These are phyloP conservation scores for Virgularia gustaviana DNA, from an alignment of 92 coral and sea anemone species.

Conservation along the genomic window DNA sequence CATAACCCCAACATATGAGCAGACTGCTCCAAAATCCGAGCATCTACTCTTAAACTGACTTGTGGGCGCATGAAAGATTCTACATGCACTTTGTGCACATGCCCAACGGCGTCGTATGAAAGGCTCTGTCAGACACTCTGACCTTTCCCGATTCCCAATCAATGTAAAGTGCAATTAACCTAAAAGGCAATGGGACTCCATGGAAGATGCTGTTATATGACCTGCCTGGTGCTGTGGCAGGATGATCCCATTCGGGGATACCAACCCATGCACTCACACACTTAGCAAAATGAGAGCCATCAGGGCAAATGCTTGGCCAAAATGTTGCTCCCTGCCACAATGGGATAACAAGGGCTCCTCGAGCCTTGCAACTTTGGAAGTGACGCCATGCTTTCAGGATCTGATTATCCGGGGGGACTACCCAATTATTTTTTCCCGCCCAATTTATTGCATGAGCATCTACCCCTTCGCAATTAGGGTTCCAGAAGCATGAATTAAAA, in stretches of 20 bases:
- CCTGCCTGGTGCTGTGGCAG: conserved; percentile 21
- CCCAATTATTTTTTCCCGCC: conserved; percentile 50
- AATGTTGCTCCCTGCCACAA: conserved; percentile 49
- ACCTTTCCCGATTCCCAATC: too few species aligned
- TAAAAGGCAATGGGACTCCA: conserved; percentile 7
- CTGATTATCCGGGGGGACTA: conserved; percentile 47
- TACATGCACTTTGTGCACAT: too few species aligned
- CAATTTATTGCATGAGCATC: conserved; percentile 39
- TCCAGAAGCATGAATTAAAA: conserved; percentile 55
- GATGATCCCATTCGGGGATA: conserved; percentile 2
- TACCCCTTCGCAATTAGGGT: conserved; percentile 46
- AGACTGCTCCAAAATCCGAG: not conserved
- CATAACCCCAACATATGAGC: too few species aligned
- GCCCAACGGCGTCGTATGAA: too few species aligned
- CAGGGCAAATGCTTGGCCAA: conserved; percentile 49
- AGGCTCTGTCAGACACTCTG: too few species aligned
- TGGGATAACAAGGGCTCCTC: conserved; percentile 29
- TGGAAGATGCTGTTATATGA: conserved; percentile 13
- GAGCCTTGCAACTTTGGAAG: conserved; percentile 45
- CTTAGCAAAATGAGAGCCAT: conserved; percentile 44
- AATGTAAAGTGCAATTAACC: conserved; percentile 44
- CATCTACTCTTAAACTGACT: not conserved
- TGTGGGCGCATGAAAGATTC: not conserved
- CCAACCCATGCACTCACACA: conserved; percentile 41
- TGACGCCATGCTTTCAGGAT: conserved; percentile 46